Base-by-base conservation (phyloP, 2,888 invertebrate species). In the Aphrophora alni region DNA sequence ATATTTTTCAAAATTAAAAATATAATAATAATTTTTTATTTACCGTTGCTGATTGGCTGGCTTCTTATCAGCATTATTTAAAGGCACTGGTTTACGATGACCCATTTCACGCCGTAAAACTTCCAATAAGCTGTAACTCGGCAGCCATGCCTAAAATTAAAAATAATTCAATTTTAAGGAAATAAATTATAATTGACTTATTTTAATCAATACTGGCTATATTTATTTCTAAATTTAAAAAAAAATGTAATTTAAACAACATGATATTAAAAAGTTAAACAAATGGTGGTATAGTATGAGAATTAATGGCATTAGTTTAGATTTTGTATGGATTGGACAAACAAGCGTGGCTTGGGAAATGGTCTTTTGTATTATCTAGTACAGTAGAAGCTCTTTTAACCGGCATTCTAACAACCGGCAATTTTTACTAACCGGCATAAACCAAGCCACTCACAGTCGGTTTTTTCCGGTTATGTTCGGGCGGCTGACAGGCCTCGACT, bases 51-150 rank as follows among this genome's bases (percentile, higher is more conserved):
- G 59, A 21, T 21, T 8, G 21, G 21, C 0, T 59, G 59, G 59
- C 59, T 59, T 59, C 59, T 59, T 59, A 59, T 59, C 59, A 59
- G 59, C 59, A 21, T 59, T 59, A 59, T 59, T 59, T 59, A 94
- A 93, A 51, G 95, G 95, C 83, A 95, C 94, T 21, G 59, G 59
- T 87, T 94, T 93, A 0, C 95, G 91, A 87, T 93, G 93, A 86
- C 96, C 92, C 87, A 92, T 92, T 89, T 97, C 92, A 80, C 97
- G 92, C 85, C 95, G 94, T 82, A 96, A 89, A 83, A 96, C 92
- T 87, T 97, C 95, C 87, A 96, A 89, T 84, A 98, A 90, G 87
- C 95, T 95, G 88, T 95, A 93, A 84, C 95, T 94, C 0, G 98
- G 98, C 85, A 97, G 89, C 96, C 96, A 97, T 82, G 96, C 96